Evolutionary conservation across 1,140 invertebrate species (phyloP).

Genomic region (Rhynchophorus ferrugineus): DNA sequence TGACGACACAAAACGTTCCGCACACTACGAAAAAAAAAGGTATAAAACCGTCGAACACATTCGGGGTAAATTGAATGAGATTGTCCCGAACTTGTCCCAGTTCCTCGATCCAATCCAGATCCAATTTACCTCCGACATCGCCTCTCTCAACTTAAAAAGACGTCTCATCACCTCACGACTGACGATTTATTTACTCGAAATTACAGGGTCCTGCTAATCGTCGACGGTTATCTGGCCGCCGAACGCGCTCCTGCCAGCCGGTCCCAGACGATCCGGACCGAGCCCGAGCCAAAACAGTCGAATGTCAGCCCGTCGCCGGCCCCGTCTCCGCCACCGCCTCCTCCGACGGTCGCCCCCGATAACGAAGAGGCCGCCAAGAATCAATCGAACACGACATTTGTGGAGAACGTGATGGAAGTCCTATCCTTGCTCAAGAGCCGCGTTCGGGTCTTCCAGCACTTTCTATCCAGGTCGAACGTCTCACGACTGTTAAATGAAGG

Average conservation of each 20-base stretch:
- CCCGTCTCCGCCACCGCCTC: no score
- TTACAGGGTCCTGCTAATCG: conserved; percentile 38
- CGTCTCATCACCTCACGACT: neutral
- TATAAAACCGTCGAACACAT: no score
- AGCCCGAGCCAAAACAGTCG: conserved; percentile 1
- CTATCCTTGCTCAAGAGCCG: conserved; percentile 52
- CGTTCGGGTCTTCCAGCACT: conserved; percentile 56
- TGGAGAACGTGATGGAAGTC: conserved; percentile 52
- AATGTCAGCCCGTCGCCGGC: conserved; percentile 27
- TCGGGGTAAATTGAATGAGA: no score
- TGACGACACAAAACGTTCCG: no score
- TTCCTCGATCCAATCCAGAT: no score
- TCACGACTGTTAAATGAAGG: conserved; percentile 48
- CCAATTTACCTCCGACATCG: no score
- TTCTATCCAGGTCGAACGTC: conserved; percentile 52
- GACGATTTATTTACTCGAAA: conserved; percentile 12
- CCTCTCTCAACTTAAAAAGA: no score
- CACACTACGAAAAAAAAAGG: no score
- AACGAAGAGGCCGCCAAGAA: conserved; percentile 38
- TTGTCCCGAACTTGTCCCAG: no score
- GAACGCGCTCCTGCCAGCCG: conserved; percentile 32
- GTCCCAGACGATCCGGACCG: conserved; percentile 3
- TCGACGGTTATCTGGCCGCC: conserved; percentile 45
- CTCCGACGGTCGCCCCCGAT: neutral
- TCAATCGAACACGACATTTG: conserved; percentile 45